phyloP scores from a whole-genome alignment of 2,888 invertebrate species.

The Tethea ocularis region DNA sequence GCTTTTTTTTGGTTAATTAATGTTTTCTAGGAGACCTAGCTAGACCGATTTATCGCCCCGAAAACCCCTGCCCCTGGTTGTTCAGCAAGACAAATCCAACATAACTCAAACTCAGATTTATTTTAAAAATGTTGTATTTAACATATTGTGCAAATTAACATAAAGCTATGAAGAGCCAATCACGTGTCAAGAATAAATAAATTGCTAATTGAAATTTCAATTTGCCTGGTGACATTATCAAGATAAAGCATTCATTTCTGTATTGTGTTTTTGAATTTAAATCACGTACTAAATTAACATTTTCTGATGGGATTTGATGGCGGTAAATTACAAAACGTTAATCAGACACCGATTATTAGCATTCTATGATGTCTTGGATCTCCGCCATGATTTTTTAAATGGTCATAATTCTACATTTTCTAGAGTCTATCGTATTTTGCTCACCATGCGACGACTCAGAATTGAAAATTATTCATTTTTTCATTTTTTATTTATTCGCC shows the following conservation, averaged over 20 bases:
- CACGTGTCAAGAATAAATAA: not conserved
- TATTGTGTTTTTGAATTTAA: conserved; percentile 18
- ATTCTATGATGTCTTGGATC: not conserved
- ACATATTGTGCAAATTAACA: not conserved
- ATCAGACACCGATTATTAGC: not conserved
- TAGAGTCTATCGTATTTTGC: no score
- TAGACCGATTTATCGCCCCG: no score
- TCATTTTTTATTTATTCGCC: no score
- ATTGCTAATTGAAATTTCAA: not conserved
- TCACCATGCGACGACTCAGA: no score
- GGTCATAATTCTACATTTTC: no score
- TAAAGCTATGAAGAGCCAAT: not conserved
- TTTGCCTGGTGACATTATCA: not conserved
- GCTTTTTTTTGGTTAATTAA: no score
- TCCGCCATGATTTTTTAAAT: not conserved
- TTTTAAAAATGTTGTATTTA: not conserved
- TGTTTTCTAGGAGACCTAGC: no score
- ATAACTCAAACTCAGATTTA: no score
- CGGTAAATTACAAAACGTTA: conserved; percentile 27
- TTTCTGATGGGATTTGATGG: conserved; percentile 22
- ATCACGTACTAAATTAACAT: conserved; percentile 31
- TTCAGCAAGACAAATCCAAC: no score
- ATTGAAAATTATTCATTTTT: no score
- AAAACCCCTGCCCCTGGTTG: no score
- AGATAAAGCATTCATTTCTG: not conserved